Evolutionary conservation across 2,888 invertebrate genomes (phyloP).

Genomic region (Eilema sororculum): DNA sequence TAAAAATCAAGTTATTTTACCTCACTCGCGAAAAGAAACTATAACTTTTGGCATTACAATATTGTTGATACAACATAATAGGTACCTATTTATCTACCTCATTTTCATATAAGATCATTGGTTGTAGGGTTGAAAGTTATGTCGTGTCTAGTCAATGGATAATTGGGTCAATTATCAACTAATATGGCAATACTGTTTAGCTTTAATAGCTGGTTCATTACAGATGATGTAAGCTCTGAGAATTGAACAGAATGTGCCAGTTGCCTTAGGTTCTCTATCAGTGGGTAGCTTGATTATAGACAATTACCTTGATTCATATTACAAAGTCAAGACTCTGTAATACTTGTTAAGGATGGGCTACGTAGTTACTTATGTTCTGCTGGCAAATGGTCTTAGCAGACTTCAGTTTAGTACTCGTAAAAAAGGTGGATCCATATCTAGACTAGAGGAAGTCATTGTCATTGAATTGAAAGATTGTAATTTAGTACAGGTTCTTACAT

Average conservation of each 20-base stretch:
- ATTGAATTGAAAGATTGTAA: neutral
- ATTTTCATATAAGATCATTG: neutral
- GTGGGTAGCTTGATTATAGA: conserved; percentile 60
- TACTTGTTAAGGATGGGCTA: neutral
- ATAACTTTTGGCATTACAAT: neutral
- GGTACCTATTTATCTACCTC: neutral
- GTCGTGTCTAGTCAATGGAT: conserved; percentile 75
- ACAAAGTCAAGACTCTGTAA: conserved; percentile 4
- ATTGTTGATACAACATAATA: no score
- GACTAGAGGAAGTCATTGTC: no score
- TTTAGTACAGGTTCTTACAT: no score
- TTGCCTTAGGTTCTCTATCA: conserved; percentile 65
- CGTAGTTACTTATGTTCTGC: neutral
- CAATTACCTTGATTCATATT: conserved; percentile 25
- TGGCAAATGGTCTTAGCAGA: neutral
- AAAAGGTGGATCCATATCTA: neutral
- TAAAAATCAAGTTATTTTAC: neutral
- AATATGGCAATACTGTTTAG: conserved; percentile 79
- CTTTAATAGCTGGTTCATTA: conserved; percentile 51
- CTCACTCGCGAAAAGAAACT: neutral
- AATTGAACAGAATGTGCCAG: conserved; percentile 66
- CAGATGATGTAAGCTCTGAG: conserved; percentile 72
- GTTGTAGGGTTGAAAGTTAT: conserved; percentile 68
- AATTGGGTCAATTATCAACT: conserved; percentile 73
- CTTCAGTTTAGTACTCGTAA: no score